phyloP scores from a whole-genome alignment of 2,797 vertebrate species.

The Diglossa cyanea region DNA sequence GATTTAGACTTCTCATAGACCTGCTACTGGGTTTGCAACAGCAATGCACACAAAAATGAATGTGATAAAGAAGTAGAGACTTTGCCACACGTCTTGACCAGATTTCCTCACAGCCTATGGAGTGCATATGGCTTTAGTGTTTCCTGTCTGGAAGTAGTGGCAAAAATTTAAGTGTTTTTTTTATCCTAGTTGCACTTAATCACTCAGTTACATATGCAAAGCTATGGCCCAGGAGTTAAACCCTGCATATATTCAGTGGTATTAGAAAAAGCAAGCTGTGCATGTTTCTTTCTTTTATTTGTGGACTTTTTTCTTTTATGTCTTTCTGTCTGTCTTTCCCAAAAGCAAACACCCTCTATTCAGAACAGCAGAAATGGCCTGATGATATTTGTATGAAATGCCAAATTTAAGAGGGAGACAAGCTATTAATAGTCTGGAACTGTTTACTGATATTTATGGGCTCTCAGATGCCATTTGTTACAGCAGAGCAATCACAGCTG shows the following conservation, averaged over 20 bases:
- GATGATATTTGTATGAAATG: background rate
- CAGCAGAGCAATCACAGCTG: constrained; percentile 35
- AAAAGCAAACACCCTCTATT: background rate
- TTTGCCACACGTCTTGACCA: background rate
- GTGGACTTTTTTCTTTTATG: background rate
- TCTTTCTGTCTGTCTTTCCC: background rate
- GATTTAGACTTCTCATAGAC: background rate
- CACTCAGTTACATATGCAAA: background rate
- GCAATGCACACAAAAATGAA: background rate
- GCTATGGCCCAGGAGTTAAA: background rate
- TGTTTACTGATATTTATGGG: constrained; percentile 45
- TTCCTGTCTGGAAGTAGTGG: background rate
- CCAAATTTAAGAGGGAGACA: background rate
- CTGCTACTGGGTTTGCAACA: background rate
- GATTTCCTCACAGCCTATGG: background rate
- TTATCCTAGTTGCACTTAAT: background rate
- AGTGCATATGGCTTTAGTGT: background rate
- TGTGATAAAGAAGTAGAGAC: background rate
- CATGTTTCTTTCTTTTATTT: background rate
- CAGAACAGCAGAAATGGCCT: background rate
- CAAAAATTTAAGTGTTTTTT: background rate
- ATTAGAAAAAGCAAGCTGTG: background rate
- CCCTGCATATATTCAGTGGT: background rate
- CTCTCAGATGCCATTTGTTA: constrained; percentile 44
- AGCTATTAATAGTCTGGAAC: constrained; percentile 25